Conservation (phyloP, 2,797 vertebrate genomes). For the Falco berigora region DNA sequence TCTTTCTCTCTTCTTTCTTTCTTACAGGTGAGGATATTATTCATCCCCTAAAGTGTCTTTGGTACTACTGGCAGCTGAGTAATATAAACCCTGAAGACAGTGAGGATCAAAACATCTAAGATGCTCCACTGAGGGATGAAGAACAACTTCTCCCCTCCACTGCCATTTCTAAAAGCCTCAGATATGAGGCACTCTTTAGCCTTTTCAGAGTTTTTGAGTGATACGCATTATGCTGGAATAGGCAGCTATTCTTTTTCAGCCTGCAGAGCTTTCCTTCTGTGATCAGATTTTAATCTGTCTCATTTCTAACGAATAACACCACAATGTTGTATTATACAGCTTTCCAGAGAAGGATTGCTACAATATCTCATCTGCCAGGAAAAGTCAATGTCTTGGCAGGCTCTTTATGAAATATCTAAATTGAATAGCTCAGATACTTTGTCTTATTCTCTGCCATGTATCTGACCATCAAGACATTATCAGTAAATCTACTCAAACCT, state of each 20-base stretch:
- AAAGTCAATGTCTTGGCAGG: conserved; percentile 37
- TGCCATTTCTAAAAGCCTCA: not conserved
- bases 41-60: not conserved
- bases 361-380: conserved; percentile 34
- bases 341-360: conserved; percentile 30
- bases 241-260: not conserved
- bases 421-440: not conserved
- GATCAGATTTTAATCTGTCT: conserved; percentile 41
- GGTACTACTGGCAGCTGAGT: not conserved
- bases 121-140: not conserved
- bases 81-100: not conserved
- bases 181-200: not conserved
- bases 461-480: not conserved
- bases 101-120: not conserved
- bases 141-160: not conserved
- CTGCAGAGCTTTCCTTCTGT: not conserved
- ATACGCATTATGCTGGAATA: not conserved
- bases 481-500: not conserved
- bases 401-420: conserved; percentile 29
- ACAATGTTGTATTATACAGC: not conserved
- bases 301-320: conserved; percentile 46
- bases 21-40: not conserved
- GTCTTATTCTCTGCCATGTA: not conserved
- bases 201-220: not conserved
- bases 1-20: not conserved